A percentile compares a stretch with the other conserved stretches of the same genome.
These are phyloP conservation scores for Tolypeutes matacus DNA, from an alignment of 2,797 vertebrate genomes.

Conservation along the genomic window DNA sequence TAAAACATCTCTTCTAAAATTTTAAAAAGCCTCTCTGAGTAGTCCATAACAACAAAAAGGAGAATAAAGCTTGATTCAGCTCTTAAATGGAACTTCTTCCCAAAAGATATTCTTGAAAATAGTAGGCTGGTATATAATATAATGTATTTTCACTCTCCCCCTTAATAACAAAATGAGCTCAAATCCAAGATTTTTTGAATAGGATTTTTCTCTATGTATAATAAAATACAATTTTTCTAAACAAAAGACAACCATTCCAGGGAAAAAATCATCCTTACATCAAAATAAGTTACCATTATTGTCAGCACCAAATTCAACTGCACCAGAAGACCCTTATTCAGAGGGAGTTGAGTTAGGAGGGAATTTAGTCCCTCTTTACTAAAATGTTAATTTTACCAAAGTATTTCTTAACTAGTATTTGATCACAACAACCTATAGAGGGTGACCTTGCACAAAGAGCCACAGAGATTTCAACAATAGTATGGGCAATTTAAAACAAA, in stretches of 20 bases:
- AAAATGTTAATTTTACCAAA: neutral
- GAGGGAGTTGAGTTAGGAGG: neutral
- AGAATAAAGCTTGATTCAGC: neutral
- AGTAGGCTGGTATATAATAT: neutral
- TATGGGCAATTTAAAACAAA: neutral
- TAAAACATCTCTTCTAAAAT: neutral
- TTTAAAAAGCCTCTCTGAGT: neutral
- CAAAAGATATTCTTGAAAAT: neutral
- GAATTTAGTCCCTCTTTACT: conserved; percentile 4
- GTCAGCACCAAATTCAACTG: neutral
- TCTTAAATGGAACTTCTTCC: neutral
- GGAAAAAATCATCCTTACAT: neutral
- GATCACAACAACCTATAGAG: conserved; percentile 82
- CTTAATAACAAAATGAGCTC: neutral
- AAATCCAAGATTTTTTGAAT: conserved; percentile 12
- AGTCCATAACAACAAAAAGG: neutral
- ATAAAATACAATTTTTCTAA: conserved; percentile 53
- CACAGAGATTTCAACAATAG: neutral
- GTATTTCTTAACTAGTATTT: conserved; percentile 24
- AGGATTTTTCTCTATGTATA: conserved; percentile 1
- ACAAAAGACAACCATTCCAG: neutral
- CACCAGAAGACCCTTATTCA: neutral
- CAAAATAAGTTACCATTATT: neutral
- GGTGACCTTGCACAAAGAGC: conserved; percentile 82
- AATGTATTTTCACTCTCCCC: neutral